Base-by-base conservation (phyloP, 2,888 invertebrate species). In the Caenorhabditis zanzibari region DNA sequence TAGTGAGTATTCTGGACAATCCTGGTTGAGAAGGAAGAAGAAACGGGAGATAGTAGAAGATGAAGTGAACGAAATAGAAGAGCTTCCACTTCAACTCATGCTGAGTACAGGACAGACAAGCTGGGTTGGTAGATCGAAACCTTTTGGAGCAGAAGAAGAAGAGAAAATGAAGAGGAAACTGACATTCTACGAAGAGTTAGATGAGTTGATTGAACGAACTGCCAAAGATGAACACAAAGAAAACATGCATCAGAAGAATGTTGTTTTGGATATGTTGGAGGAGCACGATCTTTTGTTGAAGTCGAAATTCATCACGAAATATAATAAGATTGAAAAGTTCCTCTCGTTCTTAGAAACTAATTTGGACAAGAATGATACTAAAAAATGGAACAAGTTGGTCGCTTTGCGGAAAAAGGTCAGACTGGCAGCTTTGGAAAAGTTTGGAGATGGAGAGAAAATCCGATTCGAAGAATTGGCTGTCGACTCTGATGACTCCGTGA, bases 1-100 rank as follows among this genome's bases (percentile, higher is more conserved):
- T 24, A 38, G 56, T 44, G 75, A 75, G 24, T 63, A 52, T n/a
- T 66, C 59, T 28, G 61, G 69, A 59, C 66, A 54, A 61, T 64
- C 58, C 38, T 64, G 66, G 77, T 14, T 64, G 52, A 71, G 54
- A 22, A 54, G 59, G 26, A 66, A 72, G 22, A 28, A 69, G 41
- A 28, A 19, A n/a, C 63, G 32, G n/a, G 38, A 44, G 26, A 28
- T n/a, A 32, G 44, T 14, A 47, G 28, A 68, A 38, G 59, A 24
- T 1, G 47, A 63, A 47, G 19, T 19, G 38, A 59, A 26, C 9
- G 44, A 38, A 68, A 32, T 32, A 16, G 72, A 82, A 52, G 41
- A 69, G 9, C 22, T 19, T 38, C 52, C 68, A 38, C 26, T 68
- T 24, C 12, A 32, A 24, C 32, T 47, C 1, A n/a, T 49, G 26